phyloP scores from a whole-genome alignment of 2,113 vertebrate genomes.

The Mesocricetus auratus region DNA sequence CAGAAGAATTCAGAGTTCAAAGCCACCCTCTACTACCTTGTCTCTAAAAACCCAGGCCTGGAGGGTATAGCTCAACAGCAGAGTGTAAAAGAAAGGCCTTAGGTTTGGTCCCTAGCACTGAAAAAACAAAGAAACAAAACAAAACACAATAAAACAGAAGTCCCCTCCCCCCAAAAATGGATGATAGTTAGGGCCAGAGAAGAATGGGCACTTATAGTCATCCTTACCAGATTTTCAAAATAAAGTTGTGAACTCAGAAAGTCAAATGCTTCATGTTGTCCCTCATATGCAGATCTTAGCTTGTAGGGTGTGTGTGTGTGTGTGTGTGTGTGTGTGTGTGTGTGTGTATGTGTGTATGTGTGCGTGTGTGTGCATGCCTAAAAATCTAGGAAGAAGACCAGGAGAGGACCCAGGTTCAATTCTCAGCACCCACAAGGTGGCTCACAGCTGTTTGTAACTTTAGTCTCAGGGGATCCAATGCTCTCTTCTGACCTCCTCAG shows the following conservation, averaged over 20 bases:
- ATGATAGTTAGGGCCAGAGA: background rate
- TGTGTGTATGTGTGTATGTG: background rate
- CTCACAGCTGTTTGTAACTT: background rate
- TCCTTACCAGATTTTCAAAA: background rate
- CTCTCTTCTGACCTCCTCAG: background rate
- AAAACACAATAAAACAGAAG: background rate
- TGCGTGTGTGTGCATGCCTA: background rate
- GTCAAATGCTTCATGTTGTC: background rate
- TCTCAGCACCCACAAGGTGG: background rate
- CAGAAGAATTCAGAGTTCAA: background rate
- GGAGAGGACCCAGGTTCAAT: background rate
- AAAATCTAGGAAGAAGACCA: background rate
- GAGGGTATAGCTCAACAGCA: background rate
- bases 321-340: background rate
- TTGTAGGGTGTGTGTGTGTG: background rate
- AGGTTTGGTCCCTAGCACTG: background rate
- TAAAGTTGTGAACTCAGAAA: background rate
- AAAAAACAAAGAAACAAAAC: background rate
- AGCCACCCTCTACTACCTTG: background rate
- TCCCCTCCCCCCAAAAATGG: no score
- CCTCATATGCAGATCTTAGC: background rate
- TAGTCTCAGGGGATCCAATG: background rate
- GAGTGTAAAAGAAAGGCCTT: background rate
- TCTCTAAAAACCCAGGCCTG: background rate
- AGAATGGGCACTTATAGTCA: background rate